Evolutionary conservation across 2,113 vertebrate genomes (phyloP).

Genomic region (Odocoileus virginianus): DNA sequence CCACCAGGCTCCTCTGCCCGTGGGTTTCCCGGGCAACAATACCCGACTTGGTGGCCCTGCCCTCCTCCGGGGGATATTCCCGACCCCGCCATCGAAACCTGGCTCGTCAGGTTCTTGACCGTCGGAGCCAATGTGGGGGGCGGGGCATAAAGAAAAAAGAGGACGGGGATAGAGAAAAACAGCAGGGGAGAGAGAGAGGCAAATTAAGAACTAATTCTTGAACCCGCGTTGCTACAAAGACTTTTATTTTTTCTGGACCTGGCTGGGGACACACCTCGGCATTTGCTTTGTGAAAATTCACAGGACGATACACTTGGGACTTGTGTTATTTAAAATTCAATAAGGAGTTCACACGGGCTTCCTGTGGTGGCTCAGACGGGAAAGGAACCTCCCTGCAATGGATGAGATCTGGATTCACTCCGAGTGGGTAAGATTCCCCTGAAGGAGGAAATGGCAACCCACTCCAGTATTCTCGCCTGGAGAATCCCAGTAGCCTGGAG

Average conservation of each 20-base stretch:
- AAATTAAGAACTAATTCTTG: neutral
- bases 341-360: neutral
- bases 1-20: neutral
- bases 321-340: neutral
- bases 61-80: neutral
- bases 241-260: neutral
- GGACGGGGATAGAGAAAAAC: neutral
- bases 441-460: neutral
- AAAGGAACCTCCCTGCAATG: neutral
- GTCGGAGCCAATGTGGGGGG: neutral
- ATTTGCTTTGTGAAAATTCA: neutral
- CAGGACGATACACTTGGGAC: neutral
- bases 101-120: neutral
- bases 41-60: neutral
- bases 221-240: neutral
- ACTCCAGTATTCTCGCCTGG: neutral
- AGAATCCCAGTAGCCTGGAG: neutral
- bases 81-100: accelerated
- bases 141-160: neutral
- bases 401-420: neutral
- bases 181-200: neutral
- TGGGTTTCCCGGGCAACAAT: neutral
- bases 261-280: accelerated
- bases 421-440: neutral
- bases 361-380: neutral